phyloP scores from a whole-genome alignment of 2,888 invertebrate genomes.

The Steinernema carpocapsae region DNA sequence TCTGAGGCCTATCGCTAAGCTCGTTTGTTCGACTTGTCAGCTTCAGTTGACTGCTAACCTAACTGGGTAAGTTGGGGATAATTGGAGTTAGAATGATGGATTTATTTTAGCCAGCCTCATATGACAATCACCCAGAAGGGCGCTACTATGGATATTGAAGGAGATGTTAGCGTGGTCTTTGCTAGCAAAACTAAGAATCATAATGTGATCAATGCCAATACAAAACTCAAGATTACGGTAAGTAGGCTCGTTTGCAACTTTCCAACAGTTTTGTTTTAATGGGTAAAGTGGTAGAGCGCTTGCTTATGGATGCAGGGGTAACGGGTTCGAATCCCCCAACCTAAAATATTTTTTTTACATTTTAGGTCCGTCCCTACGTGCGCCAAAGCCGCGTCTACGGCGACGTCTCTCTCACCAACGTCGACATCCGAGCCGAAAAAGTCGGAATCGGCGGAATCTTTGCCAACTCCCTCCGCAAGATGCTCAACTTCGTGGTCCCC shows the following conservation, averaged over 20 bases:
- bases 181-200: slow-evolving; percentile 52
- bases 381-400: slow-evolving; percentile 63
- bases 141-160: slow-evolving; percentile 56
- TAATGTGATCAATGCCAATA: slow-evolving; percentile 61
- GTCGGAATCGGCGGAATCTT: slow-evolving; percentile 63
- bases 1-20: slow-evolving; percentile 57
- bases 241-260: no score
- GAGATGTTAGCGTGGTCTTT: slow-evolving; percentile 57
- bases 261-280: no score
- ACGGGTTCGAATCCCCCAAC: neutral
- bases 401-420: slow-evolving; percentile 64
- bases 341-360: no score
- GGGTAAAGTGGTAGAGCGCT: no score
- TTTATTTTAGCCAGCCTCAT: slow-evolving; percentile 54
- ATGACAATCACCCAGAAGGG: slow-evolving; percentile 50
- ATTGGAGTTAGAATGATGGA: slow-evolving; percentile 13
- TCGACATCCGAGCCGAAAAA: slow-evolving; percentile 67
- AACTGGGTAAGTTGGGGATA: slow-evolving; percentile 48
- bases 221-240: slow-evolving; percentile 61
- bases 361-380: slow-evolving; percentile 64
- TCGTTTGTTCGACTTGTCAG: slow-evolving; percentile 64
- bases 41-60: slow-evolving; percentile 59
- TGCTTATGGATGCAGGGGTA: no score
- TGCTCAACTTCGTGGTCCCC: slow-evolving; percentile 62
- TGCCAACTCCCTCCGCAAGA: slow-evolving; percentile 60